Base-by-base conservation (phyloP, 2,113 vertebrate genomes). In the Melanerpes formicivorus region DNA sequence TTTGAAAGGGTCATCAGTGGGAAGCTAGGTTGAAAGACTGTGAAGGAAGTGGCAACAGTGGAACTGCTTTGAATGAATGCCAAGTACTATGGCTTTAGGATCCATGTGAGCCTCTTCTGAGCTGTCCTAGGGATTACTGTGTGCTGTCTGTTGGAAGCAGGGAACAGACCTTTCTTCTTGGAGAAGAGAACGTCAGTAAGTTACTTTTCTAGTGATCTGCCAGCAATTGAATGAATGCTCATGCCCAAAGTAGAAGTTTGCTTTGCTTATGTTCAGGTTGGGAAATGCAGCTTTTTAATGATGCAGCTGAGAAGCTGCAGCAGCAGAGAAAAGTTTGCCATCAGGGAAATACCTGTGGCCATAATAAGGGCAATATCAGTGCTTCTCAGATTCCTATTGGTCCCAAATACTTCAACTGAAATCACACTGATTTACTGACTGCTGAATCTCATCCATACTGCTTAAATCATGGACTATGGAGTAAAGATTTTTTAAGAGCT, bases 1-100 rank as follows among this genome's bases (percentile, higher is more conserved):
- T 96, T 96, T 96, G 90, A 76, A 93, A 96, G 88, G 80, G 65
- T 80, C 87, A 80, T 66, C 64, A 75, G 54, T 32, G 90, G 34
- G 32, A 90, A 74, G 50, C 59, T 85, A 74, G 22, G 11, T 74
- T 92, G 76, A 88, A 92, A 83, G 83, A 76, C 32, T 86, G 23
- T 71, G 75, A 86, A 89, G 70, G 80, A 90, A 69, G 73, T 27
- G 54, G 72, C 25, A 77, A 40, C 62, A 62, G 71, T 50, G 90
- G 77, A 95, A 69, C 64, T 92, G n/a, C 74, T 90, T 62, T 69
- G 87, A 88, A 85, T 55, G 25, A 67, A 87, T 23, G 59, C 23
- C 12, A 69, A 95, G 58, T 69, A 89, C 55, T 59, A 1, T 86
- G 77, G 84, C 62, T 93, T 92, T 52, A 18, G 58, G 62, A 55